Conservation (phyloP, 2,888 invertebrate genomes). For the Aelia acuminata region DNA sequence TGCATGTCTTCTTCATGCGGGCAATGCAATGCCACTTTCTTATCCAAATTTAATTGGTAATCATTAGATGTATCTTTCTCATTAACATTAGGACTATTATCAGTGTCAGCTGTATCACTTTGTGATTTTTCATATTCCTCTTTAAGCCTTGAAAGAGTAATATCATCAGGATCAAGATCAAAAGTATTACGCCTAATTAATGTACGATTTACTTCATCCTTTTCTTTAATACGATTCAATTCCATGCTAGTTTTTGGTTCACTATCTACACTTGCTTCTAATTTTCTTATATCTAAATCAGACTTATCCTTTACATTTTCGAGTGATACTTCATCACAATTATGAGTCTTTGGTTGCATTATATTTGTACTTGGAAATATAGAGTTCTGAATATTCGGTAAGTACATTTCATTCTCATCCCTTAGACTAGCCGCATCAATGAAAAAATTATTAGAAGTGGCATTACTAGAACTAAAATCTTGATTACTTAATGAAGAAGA, state of each 20-base stretch:
- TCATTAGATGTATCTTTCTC: conserved; percentile 69
- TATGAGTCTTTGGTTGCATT: conserved; percentile 59
- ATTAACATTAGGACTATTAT: not conserved
- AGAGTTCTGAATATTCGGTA: conserved; percentile 54
- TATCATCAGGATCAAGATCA: conserved; percentile 71
- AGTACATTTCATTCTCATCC: conserved; percentile 75
- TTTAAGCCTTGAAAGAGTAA: conserved; percentile 70
- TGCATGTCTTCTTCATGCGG: conserved; percentile 68
- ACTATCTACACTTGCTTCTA: conserved; percentile 38
- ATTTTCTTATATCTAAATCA: conserved; percentile 62
- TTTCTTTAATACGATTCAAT: conserved; percentile 25
- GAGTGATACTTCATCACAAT: conserved; percentile 51
- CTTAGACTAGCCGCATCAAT: conserved; percentile 83
- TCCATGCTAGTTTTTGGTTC: conserved; percentile 45
- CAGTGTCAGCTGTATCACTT: not conserved
- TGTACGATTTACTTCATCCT: conserved; percentile 49
- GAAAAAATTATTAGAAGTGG: conserved; percentile 75
- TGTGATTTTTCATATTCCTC: conserved; percentile 73
- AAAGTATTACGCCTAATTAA: conserved; percentile 71
- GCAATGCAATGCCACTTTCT: conserved; percentile 69
- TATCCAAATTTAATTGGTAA: not conserved
- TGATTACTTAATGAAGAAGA: conserved; percentile 25
- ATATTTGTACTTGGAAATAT: conserved; percentile 56
- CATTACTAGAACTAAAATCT: conserved; percentile 42
- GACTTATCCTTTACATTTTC: conserved; percentile 62